Conservation (phyloP, 2,113 vertebrate species). For the Ariopsis seemanni region DNA sequence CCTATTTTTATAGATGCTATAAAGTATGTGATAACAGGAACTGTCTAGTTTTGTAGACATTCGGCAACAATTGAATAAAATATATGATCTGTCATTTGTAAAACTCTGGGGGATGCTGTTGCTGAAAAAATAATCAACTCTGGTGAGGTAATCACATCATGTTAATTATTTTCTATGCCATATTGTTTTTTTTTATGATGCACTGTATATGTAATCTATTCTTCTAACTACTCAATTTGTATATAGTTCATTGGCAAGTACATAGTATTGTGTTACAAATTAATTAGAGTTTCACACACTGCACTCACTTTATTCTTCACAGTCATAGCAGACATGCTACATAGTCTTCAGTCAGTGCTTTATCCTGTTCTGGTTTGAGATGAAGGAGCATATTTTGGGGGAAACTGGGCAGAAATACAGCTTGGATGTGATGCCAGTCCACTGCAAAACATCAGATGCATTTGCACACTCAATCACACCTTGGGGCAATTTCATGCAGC, state of each 20-base stretch:
- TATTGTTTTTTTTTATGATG: background rate
- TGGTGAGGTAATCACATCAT: background rate
- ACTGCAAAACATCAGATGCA: background rate
- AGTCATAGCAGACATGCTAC: background rate
- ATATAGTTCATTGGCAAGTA: background rate
- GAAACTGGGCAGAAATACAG: background rate
- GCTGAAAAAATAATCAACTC: background rate
- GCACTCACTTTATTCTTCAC: background rate
- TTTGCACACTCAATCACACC: background rate
- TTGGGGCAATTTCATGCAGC: background rate
- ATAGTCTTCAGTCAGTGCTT: background rate
- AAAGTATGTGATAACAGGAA: too few relatives aligned
- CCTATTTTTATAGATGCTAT: too few relatives aligned
- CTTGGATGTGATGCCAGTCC: background rate
- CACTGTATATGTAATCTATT: background rate
- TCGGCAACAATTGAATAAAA: too few relatives aligned
- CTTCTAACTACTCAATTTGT: background rate
- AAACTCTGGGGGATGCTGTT: background rate
- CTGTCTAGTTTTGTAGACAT: too few relatives aligned
- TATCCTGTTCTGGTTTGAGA: background rate
- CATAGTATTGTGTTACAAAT: background rate
- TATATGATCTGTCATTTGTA: background rate
- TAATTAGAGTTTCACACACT: background rate
- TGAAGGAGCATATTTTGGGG: background rate
- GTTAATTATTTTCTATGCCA: background rate